phyloP scores from a whole-genome alignment of 2,888 invertebrate species.

The Holacanthella duospinosa region DNA sequence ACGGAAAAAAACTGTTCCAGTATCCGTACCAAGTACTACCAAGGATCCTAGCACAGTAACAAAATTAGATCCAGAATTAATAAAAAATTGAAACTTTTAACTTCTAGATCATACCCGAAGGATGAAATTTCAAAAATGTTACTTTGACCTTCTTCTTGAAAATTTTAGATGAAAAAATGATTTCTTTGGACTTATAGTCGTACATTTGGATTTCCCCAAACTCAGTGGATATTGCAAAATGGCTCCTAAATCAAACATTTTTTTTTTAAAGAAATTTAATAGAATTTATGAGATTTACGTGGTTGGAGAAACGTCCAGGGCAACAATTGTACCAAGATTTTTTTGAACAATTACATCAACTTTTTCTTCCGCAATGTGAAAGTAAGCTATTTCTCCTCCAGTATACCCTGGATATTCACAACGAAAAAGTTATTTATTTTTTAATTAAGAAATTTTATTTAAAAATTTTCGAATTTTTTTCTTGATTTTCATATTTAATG shows the following conservation, averaged over 20 bases:
- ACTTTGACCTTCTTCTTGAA: constrained; percentile 22
- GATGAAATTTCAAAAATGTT: constrained; percentile 32
- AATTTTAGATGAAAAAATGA: constrained; percentile 21
- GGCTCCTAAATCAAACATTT: constrained; percentile 27
- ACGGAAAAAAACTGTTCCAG: constrained; percentile 14
- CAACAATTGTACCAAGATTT: constrained; percentile 26
- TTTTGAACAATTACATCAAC: constrained; percentile 26
- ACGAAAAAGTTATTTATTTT: background rate
- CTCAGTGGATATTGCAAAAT: constrained; percentile 22
- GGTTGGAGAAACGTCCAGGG: constrained; percentile 28
- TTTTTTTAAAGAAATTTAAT: constrained; percentile 5
- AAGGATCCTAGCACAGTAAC: constrained; percentile 13
- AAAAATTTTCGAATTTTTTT: constrained; percentile 7
- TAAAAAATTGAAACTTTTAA: background rate
- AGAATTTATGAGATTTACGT: constrained; percentile 18
- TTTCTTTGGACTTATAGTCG: constrained; percentile 22
- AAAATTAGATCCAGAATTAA: too few relatives aligned
- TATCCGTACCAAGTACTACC: constrained; percentile 11
- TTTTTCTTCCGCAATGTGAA: constrained; percentile 26
- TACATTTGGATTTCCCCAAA: constrained; percentile 31
- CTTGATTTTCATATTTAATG: background rate
- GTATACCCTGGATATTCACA: constrained; percentile 17
- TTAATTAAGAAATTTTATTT: background rate
- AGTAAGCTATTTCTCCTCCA: constrained; percentile 29
- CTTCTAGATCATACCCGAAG: constrained; percentile 24